phyloP scores from a whole-genome alignment of 2,888 invertebrate species.

The Diarsia dahlii region DNA sequence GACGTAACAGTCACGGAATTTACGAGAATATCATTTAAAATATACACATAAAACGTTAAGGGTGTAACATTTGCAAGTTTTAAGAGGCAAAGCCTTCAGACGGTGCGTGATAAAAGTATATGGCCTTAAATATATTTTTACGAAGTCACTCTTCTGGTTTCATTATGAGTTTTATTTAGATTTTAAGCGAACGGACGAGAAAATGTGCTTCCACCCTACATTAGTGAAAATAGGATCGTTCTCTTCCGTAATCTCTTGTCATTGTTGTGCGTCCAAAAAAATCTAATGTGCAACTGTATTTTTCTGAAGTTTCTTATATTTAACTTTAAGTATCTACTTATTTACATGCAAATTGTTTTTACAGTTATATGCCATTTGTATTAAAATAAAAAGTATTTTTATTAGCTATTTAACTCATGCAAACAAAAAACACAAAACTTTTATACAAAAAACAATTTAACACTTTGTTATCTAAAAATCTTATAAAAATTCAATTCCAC shows the following conservation, averaged over 20 bases:
- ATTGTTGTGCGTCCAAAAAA: conserved; percentile 34
- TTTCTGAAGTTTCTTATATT: conserved; percentile 5
- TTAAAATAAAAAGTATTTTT: neutral
- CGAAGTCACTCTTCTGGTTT: conserved; percentile 65
- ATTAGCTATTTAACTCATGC: neutral
- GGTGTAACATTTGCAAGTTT: conserved; percentile 74
- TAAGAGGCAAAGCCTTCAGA: conserved; percentile 69
- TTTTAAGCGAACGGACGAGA: conserved; percentile 59
- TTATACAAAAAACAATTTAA: conserved; percentile 13
- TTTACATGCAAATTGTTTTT: conserved; percentile 22
- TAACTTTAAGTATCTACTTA: conserved; percentile 13
- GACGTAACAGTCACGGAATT: conserved; percentile 80
- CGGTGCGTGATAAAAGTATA: conserved; percentile 76
- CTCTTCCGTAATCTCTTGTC: conserved; percentile 28
- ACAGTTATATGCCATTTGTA: conserved; percentile 4
- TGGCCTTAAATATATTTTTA: conserved; percentile 71
- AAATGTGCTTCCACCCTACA: conserved; percentile 53
- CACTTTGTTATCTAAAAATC: conserved; percentile 22
- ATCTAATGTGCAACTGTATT: conserved; percentile 15
- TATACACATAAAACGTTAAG: conserved; percentile 75
- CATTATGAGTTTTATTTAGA: conserved; percentile 69
- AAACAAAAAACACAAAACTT: conserved; percentile 6
- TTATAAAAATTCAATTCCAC: conserved; percentile 7
- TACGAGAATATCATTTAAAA: conserved; percentile 79
- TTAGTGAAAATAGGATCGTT: conserved; percentile 47